These are phyloP conservation scores for Muschampia plurimacula DNA, from an alignment of 2,888 invertebrate genomes.

Conservation along the genomic window DNA sequence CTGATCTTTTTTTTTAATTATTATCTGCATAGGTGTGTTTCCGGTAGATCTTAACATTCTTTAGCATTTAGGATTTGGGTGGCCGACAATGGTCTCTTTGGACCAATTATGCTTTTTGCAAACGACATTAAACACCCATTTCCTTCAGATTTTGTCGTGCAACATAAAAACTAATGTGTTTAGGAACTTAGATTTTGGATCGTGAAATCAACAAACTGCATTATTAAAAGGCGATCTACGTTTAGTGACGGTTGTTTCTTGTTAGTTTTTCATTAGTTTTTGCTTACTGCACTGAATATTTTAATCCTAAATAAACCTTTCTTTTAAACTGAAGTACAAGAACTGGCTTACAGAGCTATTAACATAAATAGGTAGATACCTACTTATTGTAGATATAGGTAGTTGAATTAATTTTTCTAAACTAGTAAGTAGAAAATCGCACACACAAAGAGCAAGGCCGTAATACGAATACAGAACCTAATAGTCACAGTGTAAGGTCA, in stretches of 20 bases:
- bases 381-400: too few relatives aligned
- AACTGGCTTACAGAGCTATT: too few relatives aligned
- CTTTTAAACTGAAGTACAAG: too few relatives aligned
- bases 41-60: slow-evolving; percentile 55
- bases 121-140: slow-evolving; percentile 29
- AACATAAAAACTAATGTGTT: slow-evolving; percentile 13
- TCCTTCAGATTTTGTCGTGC: slow-evolving; percentile 24
- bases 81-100: slow-evolving; percentile 32
- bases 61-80: slow-evolving; percentile 18
- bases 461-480: neutral
- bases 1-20: slow-evolving; percentile 72
- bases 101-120: slow-evolving; percentile 34
- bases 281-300: neutral
- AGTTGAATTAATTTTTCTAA: too few relatives aligned
- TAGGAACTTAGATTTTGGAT: slow-evolving; percentile 22
- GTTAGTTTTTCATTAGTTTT: slow-evolving; percentile 6
- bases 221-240: slow-evolving; percentile 21
- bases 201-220: slow-evolving; percentile 1
- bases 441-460: too few relatives aligned
- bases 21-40: slow-evolving; percentile 72
- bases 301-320: neutral
- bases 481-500: neutral
- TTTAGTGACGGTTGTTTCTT: neutral
- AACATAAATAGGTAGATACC: neutral
- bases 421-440: too few relatives aligned